phyloP scores from a whole-genome alignment of 2,888 invertebrate genomes.

The Euclidia mi region DNA sequence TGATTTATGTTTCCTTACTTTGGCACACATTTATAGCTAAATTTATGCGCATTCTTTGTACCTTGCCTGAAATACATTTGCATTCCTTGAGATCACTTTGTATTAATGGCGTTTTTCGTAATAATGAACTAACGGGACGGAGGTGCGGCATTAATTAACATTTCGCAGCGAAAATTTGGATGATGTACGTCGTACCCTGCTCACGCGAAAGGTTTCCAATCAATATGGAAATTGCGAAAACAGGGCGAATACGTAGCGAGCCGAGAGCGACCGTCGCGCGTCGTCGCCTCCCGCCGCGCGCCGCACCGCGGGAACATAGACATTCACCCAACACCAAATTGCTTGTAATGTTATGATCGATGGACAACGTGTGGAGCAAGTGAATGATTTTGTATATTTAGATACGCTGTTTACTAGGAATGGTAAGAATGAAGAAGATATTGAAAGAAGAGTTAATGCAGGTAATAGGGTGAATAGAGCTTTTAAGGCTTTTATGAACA shows the following conservation, averaged over 20 bases:
- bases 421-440: no score
- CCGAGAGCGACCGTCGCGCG: conserved; percentile 15
- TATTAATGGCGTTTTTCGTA: background rate
- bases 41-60: conserved; percentile 13
- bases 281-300: background rate
- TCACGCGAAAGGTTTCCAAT: conserved; percentile 68
- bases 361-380: no score
- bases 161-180: conserved; percentile 47
- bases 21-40: conserved; percentile 8
- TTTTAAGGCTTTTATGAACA: no score
- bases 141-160: conserved; percentile 17
- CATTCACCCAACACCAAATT: conserved; percentile 16
- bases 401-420: no score
- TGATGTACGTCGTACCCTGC: conserved; percentile 58
- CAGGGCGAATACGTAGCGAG: conserved; percentile 47
- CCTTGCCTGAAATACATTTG: conserved; percentile 6
- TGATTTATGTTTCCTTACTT: conserved; percentile 9
- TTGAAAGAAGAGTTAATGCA: no score
- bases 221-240: conserved; percentile 69
- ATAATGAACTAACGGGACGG: background rate
- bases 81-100: conserved; percentile 5
- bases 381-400: no score
- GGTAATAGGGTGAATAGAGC: no score
- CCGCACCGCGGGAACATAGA: conserved; percentile 14
- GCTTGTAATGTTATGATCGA: no score